Conservation (phyloP, 2,113 vertebrate species). For the Cervus canadensis region DNA sequence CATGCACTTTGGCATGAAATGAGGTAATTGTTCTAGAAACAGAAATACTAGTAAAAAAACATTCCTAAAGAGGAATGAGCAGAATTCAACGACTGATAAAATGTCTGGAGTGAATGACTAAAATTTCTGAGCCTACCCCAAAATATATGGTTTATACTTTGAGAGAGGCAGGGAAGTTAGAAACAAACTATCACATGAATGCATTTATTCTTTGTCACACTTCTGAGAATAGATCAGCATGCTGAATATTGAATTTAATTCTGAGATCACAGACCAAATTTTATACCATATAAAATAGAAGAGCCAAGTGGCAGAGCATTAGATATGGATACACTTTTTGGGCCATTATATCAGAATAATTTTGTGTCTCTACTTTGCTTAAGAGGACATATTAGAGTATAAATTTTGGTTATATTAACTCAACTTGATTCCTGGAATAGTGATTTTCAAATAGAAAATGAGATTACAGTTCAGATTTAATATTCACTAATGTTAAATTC, state of each 20-base stretch:
- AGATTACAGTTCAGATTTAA: not conserved
- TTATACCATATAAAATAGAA: not conserved
- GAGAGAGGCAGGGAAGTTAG: not conserved
- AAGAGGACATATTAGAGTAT: not conserved
- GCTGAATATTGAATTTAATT: not conserved
- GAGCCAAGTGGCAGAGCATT: not conserved
- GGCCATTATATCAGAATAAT: conserved; percentile 2
- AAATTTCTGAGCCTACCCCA: not conserved
- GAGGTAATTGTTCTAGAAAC: not conserved
- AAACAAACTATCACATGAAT: not conserved
- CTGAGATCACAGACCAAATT: not conserved
- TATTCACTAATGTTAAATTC: conserved; percentile 28
- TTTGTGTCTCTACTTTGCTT: not conserved
- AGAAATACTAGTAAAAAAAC: not conserved
- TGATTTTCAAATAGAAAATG: conserved; percentile 37
- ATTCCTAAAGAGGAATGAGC: not conserved
- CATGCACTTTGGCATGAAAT: not conserved
- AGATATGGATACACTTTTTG: not conserved
- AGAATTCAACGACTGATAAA: not conserved
- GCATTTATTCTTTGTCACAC: not conserved
- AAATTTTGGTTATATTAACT: conserved; percentile 22
- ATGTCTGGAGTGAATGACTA: not conserved
- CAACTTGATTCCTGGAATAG: not conserved
- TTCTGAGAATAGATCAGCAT: not conserved
- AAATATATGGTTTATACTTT: not conserved